These are phyloP conservation scores for Enteromius mattozi DNA, from an alignment of 2,797 vertebrate genomes.

Conservation along the genomic window DNA sequence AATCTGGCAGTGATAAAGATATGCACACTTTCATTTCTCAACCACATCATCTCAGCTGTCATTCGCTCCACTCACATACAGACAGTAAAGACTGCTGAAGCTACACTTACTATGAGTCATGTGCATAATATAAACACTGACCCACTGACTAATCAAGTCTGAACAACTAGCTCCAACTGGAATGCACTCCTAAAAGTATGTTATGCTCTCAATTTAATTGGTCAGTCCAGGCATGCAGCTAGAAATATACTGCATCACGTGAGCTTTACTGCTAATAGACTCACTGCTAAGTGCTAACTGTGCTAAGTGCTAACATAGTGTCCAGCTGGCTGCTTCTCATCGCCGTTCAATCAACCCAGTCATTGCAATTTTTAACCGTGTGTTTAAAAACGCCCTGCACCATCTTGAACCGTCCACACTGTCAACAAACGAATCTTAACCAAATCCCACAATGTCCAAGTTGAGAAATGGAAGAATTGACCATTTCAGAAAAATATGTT, in stretches of 20 bases:
- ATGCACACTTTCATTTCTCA: constrained; percentile 22
- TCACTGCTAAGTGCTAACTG: constrained; percentile 1
- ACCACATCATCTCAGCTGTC: neutral
- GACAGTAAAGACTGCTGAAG: neutral
- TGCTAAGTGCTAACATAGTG: constrained; percentile 14
- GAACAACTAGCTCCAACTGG: neutral
- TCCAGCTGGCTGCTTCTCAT: constrained; percentile 58
- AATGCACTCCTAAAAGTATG: neutral
- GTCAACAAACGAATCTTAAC: constrained; percentile 8
- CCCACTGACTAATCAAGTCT: neutral
- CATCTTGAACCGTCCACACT: neutral
- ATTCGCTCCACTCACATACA: constrained; percentile 9
- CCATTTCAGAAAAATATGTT: neutral
- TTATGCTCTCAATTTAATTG: neutral
- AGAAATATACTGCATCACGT: constrained; percentile 46
- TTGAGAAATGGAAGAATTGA: neutral
- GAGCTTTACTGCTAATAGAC: neutral
- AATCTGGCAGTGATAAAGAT: neutral
- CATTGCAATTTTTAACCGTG: neutral
- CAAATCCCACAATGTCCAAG: constrained; percentile 1
- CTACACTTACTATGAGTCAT: neutral
- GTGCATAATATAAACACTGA: neutral
- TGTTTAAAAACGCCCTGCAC: neutral
- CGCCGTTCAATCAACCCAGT: neutral
- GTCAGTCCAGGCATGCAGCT: neutral